Percentiles rank a stretch among this genome's conserved stretches.
Conservation (phyloP, 2,888 invertebrate genomes). For the Calliopum simillimum region DNA sequence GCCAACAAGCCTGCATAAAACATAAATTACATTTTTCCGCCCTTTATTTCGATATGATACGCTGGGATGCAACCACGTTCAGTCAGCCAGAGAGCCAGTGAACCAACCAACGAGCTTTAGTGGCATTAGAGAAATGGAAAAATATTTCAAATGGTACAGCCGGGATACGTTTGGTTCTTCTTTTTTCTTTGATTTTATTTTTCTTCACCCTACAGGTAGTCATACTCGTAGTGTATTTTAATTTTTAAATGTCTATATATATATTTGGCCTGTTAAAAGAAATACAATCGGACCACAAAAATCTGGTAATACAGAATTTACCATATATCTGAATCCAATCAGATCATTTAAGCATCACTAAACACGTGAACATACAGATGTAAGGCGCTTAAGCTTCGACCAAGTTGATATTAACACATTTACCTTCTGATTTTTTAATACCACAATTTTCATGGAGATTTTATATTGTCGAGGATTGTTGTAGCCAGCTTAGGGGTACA, state of each 20-base stretch:
- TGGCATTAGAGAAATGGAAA: constrained; percentile 20
- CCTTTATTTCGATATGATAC: not conserved
- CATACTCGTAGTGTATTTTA: too few relatives aligned
- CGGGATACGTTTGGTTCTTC: not conserved
- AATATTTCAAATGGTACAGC: constrained; percentile 15
- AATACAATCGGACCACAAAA: too few relatives aligned
- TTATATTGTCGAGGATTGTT: not conserved
- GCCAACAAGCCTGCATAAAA: constrained; percentile 28
- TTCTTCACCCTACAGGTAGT: not conserved
- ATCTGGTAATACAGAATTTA: too few relatives aligned
- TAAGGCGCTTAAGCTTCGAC: too few relatives aligned
- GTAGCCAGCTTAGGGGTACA: not conserved
- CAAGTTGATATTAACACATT: too few relatives aligned
- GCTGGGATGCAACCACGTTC: not conserved
- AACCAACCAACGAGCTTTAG: not conserved
- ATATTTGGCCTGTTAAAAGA: too few relatives aligned
- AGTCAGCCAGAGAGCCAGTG: not conserved
- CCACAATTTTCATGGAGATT: too few relatives aligned
- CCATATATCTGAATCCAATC: too few relatives aligned
- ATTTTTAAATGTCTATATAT: too few relatives aligned
- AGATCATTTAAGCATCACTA: too few relatives aligned
- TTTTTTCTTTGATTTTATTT: not conserved
- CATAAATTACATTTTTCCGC: constrained; percentile 30
- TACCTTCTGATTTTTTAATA: not conserved
- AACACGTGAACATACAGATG: too few relatives aligned